Conservation (phyloP, 30 jellyfish, hydroid and myxozoan species). For the Clytia hemisphaerica region DNA sequence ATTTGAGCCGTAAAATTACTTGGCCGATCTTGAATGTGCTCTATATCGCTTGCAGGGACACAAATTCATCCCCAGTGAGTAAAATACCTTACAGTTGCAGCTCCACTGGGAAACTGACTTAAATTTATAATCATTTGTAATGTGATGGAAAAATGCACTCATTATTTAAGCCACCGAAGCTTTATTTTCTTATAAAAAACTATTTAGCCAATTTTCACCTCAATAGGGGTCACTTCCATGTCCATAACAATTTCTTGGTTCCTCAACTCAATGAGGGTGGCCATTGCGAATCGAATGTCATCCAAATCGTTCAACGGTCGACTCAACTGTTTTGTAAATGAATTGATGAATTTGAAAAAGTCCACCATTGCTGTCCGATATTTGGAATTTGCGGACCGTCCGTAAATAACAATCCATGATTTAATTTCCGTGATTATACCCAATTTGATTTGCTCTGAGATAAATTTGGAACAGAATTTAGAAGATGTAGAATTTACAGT, state of each 20-base stretch:
- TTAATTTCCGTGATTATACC: slow-evolving; percentile 71
- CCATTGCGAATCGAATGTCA: slow-evolving; percentile 68
- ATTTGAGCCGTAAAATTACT: too few relatives aligned
- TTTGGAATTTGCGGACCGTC: slow-evolving; percentile 56
- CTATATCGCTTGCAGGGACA: too few relatives aligned
- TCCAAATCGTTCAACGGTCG: slow-evolving; percentile 68
- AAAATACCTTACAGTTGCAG: too few relatives aligned
- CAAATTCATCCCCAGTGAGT: too few relatives aligned
- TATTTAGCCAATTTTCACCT: slow-evolving; percentile 36
- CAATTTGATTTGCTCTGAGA: slow-evolving; percentile 50
- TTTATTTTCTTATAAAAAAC: too few relatives aligned
- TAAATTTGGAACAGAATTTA: background rate
- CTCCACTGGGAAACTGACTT: too few relatives aligned
- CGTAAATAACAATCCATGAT: slow-evolving; percentile 68
- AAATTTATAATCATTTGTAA: too few relatives aligned
- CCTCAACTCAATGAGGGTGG: slow-evolving; percentile 58
- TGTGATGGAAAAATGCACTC: too few relatives aligned
- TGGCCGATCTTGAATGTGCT: too few relatives aligned
- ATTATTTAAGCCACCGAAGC: too few relatives aligned
- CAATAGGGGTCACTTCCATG: slow-evolving; percentile 77
- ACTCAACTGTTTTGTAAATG: slow-evolving; percentile 32
- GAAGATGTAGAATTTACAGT: too few relatives aligned
- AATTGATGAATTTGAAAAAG: slow-evolving; percentile 43
- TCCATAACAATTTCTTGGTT: slow-evolving; percentile 62
- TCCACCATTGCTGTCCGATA: slow-evolving; percentile 59